Evolutionary conservation across 2,113 vertebrate species (phyloP), one percentile per base, ranked within the genome.

Genomic region (Gavialis gangeticus): DNA sequence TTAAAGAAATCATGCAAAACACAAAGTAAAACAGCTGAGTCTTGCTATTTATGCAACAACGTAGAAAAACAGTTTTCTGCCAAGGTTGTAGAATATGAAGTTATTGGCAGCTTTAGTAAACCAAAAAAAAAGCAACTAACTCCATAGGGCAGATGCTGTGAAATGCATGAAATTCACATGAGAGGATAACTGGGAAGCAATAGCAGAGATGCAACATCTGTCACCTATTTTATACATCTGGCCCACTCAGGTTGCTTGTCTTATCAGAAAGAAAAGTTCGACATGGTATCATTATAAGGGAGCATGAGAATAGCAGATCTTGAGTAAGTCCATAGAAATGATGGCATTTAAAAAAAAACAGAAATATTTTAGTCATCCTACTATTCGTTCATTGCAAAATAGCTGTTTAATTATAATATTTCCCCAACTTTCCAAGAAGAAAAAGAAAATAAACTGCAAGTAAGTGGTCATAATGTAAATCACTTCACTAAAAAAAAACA

Each of bases 61-160:
- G 90, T 92, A 86, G 27, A 15, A 81, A 92, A 95, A 93, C 84
- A 66, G 30, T 95, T 46, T 85, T 57, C 58, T 92, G 85, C 82
- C 85, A 75, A 85, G 90, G 87, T 81, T 76, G 75, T 6, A 88
- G 30, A 2, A 59, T 89, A 56, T 69, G 46, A 93, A 96, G 37
- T 5, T 83, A 84, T 89, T 95, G 92, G 78, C 83, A 92, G 92
- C 75, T 95, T 90, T 94, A 85, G 79, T 90, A 34, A 96, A 96
- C 94, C 46, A n/a, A 12, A 30, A 84, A 64, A 59, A 81, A 34
- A 59, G 21, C 24, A 62, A 21, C 22, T 58, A 27, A 87, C 82
- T 46, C 77, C 30, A 57, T 14, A 37, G 34, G 12, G 5, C 2
- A 21, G 10, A 84, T 13, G 16, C 11, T 62, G 56, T 88, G 46